phyloP scores from a whole-genome alignment of 2,888 invertebrate species.

The Brachylomia viminalis region DNA sequence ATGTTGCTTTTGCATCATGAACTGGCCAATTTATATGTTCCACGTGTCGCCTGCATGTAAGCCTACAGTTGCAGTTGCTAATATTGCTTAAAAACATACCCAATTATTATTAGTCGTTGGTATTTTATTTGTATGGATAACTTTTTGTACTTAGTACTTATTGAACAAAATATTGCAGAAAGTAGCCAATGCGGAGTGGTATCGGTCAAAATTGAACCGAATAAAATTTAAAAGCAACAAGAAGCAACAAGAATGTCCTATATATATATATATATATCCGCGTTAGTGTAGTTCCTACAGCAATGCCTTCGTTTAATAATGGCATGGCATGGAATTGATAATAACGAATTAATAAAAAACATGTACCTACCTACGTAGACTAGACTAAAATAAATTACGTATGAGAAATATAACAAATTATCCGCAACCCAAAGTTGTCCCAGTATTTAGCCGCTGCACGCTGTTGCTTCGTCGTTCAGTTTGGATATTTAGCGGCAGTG shows the following conservation, averaged over 20 bases:
- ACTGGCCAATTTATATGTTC: conserved; percentile 6
- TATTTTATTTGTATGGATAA: neutral
- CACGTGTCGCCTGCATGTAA: neutral
- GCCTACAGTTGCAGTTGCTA: neutral
- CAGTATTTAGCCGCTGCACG: neutral
- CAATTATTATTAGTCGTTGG: neutral
- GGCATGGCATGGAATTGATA: neutral
- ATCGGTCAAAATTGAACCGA: neutral
- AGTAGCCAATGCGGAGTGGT: no score
- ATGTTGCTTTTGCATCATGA: conserved; percentile 2
- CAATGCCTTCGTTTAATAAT: neutral
- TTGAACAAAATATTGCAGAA: neutral
- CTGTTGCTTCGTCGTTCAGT: neutral
- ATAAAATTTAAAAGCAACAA: no score
- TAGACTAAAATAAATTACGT: neutral
- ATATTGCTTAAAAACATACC: neutral
- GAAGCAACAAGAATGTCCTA: no score
- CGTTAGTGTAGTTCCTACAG: neutral
- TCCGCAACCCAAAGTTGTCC: neutral
- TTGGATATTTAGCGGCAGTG: conserved; percentile 15
- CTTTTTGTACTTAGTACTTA: neutral
- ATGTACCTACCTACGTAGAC: fast-evolving
- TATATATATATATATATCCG: no score
- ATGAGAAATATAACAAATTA: neutral
- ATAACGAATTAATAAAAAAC: neutral